phyloP scores from a whole-genome alignment of 2,113 vertebrate species.

The Ciconia stormi region DNA sequence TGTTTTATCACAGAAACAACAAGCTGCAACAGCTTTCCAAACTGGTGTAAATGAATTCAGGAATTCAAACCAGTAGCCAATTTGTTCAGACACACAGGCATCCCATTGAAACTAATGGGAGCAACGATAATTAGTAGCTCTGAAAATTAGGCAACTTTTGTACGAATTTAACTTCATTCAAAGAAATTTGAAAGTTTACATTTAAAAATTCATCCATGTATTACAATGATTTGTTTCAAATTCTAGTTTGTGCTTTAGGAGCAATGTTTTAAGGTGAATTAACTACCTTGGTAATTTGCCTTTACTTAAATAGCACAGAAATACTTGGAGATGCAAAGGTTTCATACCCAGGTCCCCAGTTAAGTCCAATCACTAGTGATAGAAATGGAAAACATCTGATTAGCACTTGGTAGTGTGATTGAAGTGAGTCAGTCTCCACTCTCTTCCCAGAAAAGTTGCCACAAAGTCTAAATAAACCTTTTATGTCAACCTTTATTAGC shows the following conservation, averaged over 20 bases:
- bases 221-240: not conserved
- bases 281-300: not conserved
- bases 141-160: not conserved
- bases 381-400: not conserved
- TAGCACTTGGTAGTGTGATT: not conserved
- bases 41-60: not conserved
- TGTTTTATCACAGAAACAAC: not conserved
- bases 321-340: not conserved
- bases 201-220: not conserved
- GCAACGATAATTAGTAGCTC: not conserved
- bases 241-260: not conserved
- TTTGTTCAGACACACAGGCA: not conserved
- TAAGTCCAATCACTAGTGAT: not conserved
- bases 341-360: not conserved
- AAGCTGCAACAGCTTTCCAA: not conserved
- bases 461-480: not conserved
- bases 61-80: not conserved
- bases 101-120: not conserved
- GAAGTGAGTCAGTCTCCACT: not conserved
- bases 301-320: not conserved
- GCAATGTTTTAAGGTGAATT: not conserved
- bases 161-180: not conserved
- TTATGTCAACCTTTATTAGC: not conserved
- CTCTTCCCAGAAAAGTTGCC: not conserved
- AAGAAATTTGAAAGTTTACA: not conserved